A percentile compares a stretch with the other conserved stretches of the same genome.
Conservation (phyloP, 1,140 invertebrate genomes). For the Scaptomyza graminum region DNA sequence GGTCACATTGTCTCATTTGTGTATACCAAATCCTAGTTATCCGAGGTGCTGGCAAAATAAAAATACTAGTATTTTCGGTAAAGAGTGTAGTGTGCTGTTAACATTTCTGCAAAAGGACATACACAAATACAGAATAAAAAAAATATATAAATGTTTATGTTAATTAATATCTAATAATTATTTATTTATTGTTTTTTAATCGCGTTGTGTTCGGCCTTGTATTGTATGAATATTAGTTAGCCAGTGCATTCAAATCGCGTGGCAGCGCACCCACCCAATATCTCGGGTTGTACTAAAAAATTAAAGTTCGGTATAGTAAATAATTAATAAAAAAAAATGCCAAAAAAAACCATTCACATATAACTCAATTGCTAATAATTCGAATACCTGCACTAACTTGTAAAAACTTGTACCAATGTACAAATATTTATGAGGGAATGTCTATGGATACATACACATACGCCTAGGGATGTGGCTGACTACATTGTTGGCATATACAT, state of each 20-base stretch:
- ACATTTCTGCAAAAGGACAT: not conserved
- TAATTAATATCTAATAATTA: not conserved
- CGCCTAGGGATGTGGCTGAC: not conserved
- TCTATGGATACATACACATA: not conserved
- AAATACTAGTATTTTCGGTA: constrained; percentile 24
- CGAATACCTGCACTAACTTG: not conserved
- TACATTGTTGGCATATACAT: not conserved
- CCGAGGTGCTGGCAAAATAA: too few relatives aligned
- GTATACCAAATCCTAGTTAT: too few relatives aligned
- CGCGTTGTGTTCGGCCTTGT: not conserved
- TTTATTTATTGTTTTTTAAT: not conserved
- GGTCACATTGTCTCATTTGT: constrained; percentile 34
- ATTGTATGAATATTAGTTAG: not conserved
- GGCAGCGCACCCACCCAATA: constrained; percentile 22
- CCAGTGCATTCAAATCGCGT: constrained; percentile 9
- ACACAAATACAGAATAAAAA: not conserved
- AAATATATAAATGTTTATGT: not conserved
- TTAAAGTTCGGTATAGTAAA: constrained; percentile 11
- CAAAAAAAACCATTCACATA: too few relatives aligned
- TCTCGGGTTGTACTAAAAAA: not conserved
- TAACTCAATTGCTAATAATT: not conserved
- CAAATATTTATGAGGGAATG: not conserved
- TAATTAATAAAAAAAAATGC: not conserved
- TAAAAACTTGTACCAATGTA: too few relatives aligned
- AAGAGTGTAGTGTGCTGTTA: not conserved